These are phyloP conservation scores for Eurosta solidaginis DNA, from an alignment of 1,140 invertebrate species.

Conservation along the genomic window DNA sequence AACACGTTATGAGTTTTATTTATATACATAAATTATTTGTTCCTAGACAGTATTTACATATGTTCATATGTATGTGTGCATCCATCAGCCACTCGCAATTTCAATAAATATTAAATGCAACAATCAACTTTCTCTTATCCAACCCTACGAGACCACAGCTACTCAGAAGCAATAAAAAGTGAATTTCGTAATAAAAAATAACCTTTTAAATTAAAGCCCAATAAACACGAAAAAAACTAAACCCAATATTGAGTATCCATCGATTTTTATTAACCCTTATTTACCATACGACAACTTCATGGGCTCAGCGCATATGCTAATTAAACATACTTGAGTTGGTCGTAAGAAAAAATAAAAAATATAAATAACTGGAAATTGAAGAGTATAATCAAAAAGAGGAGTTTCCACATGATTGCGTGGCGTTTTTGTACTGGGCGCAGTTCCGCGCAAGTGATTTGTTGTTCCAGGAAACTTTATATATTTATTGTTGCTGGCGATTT, in stretches of 20 bases:
- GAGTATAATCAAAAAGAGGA: not conserved
- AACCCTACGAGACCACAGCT: not conserved
- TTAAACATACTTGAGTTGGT: conserved; percentile 4
- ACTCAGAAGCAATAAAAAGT: not conserved
- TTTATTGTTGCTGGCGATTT: not conserved
- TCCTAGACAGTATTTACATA: too few relatives aligned
- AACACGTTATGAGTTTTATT: too few relatives aligned
- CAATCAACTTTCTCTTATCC: too few relatives aligned
- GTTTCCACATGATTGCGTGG: conserved; percentile 13
- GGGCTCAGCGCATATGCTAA: conserved; percentile 9
- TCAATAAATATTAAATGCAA: too few relatives aligned
- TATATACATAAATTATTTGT: too few relatives aligned
- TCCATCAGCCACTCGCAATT: too few relatives aligned
- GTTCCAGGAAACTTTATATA: not conserved
- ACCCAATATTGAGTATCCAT: not conserved
- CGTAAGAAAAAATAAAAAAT: conserved; percentile 8
- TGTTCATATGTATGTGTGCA: too few relatives aligned
- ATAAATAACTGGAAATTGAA: not conserved
- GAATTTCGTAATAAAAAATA: not conserved
- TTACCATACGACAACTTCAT: not conserved
- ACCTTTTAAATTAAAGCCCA: not conserved
- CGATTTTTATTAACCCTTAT: not conserved
- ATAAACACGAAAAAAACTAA: not conserved
- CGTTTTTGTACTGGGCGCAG: not conserved
- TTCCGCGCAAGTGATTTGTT: not conserved